These are phyloP conservation scores for Grammomys dolichurus DNA, from an alignment of 2,113 vertebrate species.

Conservation along the genomic window DNA sequence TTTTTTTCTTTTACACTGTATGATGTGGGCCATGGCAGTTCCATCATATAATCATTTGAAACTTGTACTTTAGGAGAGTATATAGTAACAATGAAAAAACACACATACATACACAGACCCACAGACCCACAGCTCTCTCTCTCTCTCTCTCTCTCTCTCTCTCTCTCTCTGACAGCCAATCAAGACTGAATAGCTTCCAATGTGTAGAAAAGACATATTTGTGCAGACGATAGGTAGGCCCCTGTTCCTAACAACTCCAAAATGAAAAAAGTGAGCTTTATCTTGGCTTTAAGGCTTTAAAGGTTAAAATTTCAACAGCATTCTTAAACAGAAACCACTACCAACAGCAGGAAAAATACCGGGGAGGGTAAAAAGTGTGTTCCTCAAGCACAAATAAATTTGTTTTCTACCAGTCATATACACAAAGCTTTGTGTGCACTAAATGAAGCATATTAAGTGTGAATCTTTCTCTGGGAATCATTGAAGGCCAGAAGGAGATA, in stretches of 20 bases:
- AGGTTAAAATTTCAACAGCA: slow-evolving; percentile 79
- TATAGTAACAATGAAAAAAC: neutral
- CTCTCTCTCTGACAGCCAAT: neutral
- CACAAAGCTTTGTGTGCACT: slow-evolving; percentile 80
- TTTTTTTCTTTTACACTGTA: slow-evolving; percentile 3
- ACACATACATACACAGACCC: neutral
- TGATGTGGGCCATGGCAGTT: neutral
- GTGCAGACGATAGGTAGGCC: slow-evolving; percentile 58
- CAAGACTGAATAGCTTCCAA: slow-evolving; percentile 74
- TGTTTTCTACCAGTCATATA: slow-evolving; percentile 81
- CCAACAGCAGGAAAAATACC: slow-evolving; percentile 69
- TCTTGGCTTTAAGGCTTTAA: slow-evolving; percentile 76
- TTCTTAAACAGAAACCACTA: slow-evolving; percentile 78
- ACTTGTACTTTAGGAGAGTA: slow-evolving; percentile 74
- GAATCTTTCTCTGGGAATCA: slow-evolving; percentile 72
- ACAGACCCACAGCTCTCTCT: no score
- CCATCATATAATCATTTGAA: slow-evolving; percentile 72
- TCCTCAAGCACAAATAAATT: slow-evolving; percentile 85
- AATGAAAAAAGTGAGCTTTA: slow-evolving; percentile 75
- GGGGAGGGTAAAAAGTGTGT: slow-evolving; percentile 74
- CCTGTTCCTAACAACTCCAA: slow-evolving; percentile 74
- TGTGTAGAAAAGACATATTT: slow-evolving; percentile 74
- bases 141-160: no score
- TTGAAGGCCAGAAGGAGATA: slow-evolving; percentile 71
- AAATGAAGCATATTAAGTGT: slow-evolving; percentile 79